phyloP scores from a whole-genome alignment of 1,140 invertebrate genomes.

The Zaprionus vittiger region DNA sequence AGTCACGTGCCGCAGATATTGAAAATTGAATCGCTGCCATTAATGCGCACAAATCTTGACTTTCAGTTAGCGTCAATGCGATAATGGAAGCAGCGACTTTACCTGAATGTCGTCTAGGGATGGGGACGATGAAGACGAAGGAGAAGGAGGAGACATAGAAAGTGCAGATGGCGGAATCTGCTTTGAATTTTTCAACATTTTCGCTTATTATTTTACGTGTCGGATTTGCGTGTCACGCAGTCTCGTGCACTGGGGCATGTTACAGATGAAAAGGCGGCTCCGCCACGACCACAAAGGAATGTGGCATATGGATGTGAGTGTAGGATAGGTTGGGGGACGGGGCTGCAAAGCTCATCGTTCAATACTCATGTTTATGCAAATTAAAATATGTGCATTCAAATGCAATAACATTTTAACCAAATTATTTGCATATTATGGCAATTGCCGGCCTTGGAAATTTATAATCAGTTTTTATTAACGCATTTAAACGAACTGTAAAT shows the following conservation, averaged over 20 bases:
- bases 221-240: slow-evolving; percentile 73
- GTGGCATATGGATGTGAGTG: not conserved
- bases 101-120: not conserved
- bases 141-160: not conserved
- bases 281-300: not conserved
- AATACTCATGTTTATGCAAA: slow-evolving; percentile 64
- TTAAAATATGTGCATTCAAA: slow-evolving; percentile 73
- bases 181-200: slow-evolving; percentile 83
- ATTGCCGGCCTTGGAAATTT: slow-evolving; percentile 41
- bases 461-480: slow-evolving; percentile 52
- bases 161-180: slow-evolving; percentile 54
- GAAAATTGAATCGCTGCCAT: slow-evolving; percentile 78
- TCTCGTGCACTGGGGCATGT: slow-evolving; percentile 41
- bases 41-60: slow-evolving; percentile 81
- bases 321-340: not conserved
- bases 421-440: slow-evolving; percentile 68
- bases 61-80: slow-evolving; percentile 73
- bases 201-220: slow-evolving; percentile 83
- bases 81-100: slow-evolving; percentile 58
- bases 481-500: slow-evolving; percentile 33
- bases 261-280: slow-evolving; percentile 2
- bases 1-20: slow-evolving; percentile 79
- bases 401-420: slow-evolving; percentile 66
- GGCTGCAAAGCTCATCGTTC: slow-evolving; percentile 1
- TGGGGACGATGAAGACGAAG: not conserved